phyloP scores from a whole-genome alignment of 2,113 vertebrate species.

The Chunga burmeisteri region DNA sequence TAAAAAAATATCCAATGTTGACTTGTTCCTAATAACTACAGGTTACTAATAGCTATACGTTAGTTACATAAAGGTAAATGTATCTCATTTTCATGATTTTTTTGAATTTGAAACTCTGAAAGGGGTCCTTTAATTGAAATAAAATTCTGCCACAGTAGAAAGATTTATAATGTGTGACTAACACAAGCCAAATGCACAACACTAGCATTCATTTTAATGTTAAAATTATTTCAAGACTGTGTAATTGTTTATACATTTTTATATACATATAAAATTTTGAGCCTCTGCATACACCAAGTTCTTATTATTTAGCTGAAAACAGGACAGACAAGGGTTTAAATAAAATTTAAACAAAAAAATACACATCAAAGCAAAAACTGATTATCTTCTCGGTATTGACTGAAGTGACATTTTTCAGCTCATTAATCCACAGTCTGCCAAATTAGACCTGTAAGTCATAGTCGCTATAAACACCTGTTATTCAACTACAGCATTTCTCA shows the following conservation, averaged over 20 bases:
- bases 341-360: not conserved
- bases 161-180: not conserved
- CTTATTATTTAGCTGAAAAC: not conserved
- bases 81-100: not conserved
- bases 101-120: not conserved
- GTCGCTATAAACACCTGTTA: not conserved
- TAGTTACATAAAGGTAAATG: not conserved
- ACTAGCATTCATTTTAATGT: not conserved
- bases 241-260: not conserved
- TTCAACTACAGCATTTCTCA: not conserved
- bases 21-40: not conserved
- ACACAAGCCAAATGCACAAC: not conserved
- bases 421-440: not conserved
- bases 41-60: not conserved
- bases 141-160: not conserved
- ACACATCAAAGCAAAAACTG: not conserved
- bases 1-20: not conserved
- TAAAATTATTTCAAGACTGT: not conserved
- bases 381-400: not conserved
- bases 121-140: not conserved
- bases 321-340: not conserved
- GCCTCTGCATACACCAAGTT: not conserved
- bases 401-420: not conserved
- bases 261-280: not conserved
- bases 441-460: not conserved